Base-by-base conservation (phyloP, 2,113 vertebrate genomes). In the Melospiza melodia region DNA sequence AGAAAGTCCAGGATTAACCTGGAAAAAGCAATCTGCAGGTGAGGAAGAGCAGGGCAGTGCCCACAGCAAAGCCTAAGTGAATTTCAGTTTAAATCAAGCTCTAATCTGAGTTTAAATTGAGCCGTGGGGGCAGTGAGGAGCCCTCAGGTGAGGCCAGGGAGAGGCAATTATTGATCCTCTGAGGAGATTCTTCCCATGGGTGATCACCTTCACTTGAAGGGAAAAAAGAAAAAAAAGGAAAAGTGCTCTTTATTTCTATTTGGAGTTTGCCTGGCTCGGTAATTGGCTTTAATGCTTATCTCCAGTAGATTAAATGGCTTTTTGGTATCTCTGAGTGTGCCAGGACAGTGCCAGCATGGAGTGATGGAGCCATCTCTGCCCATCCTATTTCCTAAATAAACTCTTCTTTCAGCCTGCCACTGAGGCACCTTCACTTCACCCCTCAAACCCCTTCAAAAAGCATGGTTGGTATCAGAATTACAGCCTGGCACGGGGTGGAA, bases 261-360 rank as follows among this genome's bases (percentile, higher is more conserved):
- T 68, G 61, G 37, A 52, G 73, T 27, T 93, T 88, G 37, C 59
- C 79, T 94, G 68, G 33, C 71, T 59, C 1, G 2, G 69, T 87
- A 84, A 93, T 69, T 41, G 58, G 67, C 46, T 88, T 92, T 90
- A 58, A 15, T 89, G 44, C 51, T 92, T 84, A 86, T 95, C 95
- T 86, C 31, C 5, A 19, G 75, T 2, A 74, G 94, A 86, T 95
- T 90, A 86, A 86, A 83, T 58, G 82, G 79, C 82, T 44, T 94
- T 90, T 90, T 6, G 3, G 54, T 94, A 55, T 66, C 85, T 85
- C 55, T 80, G 88, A 27, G 25, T 21, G 44, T 46, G 33, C 49
- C 57, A 54, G 43, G 4, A 48, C 23, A 87, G 72, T 39, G 37
- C 37, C 37, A 39, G 37, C 37, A 39, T 39, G 37, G 37, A 39